Conservation (phyloP, 2,113 vertebrate genomes). For the Candoia aspera region DNA sequence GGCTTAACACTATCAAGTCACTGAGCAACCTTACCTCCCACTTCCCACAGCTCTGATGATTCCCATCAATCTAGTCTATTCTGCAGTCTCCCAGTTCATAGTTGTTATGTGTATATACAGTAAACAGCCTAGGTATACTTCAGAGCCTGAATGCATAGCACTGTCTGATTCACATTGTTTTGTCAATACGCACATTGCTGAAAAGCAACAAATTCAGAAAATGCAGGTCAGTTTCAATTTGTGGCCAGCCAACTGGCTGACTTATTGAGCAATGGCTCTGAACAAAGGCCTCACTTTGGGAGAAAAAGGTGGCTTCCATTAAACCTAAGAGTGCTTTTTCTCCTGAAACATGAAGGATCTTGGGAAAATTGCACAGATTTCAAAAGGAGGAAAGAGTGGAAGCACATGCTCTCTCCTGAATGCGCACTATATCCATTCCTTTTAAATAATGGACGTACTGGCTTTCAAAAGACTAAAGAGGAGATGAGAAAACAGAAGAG, state of each 20-base stretch:
- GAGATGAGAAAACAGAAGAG: neutral
- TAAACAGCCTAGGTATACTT: too few species aligned
- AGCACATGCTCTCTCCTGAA: neutral
- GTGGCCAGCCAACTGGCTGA: neutral
- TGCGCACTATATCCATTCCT: neutral
- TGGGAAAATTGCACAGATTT: neutral
- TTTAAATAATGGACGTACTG: neutral
- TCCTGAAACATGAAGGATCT: neutral
- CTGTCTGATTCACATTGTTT: neutral
- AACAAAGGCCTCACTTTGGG: neutral
- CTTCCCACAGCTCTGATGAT: neutral
- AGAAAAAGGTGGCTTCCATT: neutral
- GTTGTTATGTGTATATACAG: neutral
- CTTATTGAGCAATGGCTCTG: neutral
- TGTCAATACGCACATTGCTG: neutral
- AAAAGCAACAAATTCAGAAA: neutral
- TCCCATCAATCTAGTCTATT: neutral
- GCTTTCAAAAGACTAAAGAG: neutral
- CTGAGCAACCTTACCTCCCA: neutral
- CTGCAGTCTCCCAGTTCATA: neutral
- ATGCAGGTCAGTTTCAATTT: neutral
- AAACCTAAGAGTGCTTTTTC: neutral
- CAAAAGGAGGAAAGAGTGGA: neutral
- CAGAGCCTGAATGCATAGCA: neutral
- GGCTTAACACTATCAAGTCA: neutral